Conservation (phyloP, 2,888 invertebrate genomes). For the Agapetus fuscipes region DNA sequence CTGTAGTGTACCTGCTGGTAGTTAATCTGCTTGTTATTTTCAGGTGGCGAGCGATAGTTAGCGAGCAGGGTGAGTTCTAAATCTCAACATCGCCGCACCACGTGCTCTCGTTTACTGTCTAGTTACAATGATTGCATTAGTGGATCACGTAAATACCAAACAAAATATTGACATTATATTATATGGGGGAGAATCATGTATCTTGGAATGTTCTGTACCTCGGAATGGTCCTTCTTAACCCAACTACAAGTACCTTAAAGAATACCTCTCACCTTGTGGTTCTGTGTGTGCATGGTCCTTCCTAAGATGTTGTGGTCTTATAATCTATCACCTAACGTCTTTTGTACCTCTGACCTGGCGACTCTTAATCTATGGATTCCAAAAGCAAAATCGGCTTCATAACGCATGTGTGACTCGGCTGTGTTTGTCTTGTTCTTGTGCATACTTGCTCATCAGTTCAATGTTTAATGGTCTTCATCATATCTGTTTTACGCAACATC, state of each 20-base stretch:
- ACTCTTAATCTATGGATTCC: slow-evolving; percentile 3
- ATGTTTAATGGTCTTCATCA: too few relatives aligned
- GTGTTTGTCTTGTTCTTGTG: slow-evolving; percentile 12
- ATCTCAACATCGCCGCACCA: slow-evolving; percentile 43
- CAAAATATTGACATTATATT: slow-evolving; percentile 16
- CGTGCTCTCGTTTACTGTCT: slow-evolving; percentile 16
- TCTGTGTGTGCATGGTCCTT: slow-evolving; percentile 19
- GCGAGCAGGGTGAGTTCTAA: slow-evolving; percentile 42
- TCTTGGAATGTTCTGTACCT: slow-evolving; percentile 53
- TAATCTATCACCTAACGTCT: slow-evolving; percentile 8
- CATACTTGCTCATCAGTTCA: too few relatives aligned
- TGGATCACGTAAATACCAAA: slow-evolving; percentile 17
- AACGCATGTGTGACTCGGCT: slow-evolving; percentile 17
- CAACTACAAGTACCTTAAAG: slow-evolving; percentile 34
- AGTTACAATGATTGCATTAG: slow-evolving; percentile 16
- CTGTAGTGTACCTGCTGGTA: too few relatives aligned
- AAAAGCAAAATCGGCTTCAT: slow-evolving; percentile 8
- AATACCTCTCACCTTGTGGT: slow-evolving; percentile 2
- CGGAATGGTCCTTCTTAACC: slow-evolving; percentile 49
- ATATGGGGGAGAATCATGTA: slow-evolving; percentile 47
- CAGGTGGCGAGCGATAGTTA: slow-evolving; percentile 15
- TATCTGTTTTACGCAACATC: too few relatives aligned
- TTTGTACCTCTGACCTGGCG: slow-evolving; percentile 4
- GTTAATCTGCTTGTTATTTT: slow-evolving; percentile 19
- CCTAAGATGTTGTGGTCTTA: slow-evolving; percentile 10